A percentile compares a stretch with the other conserved stretches of the same genome.
Conservation (phyloP, 2,888 invertebrate species). For the Netelia fuscicornis region DNA sequence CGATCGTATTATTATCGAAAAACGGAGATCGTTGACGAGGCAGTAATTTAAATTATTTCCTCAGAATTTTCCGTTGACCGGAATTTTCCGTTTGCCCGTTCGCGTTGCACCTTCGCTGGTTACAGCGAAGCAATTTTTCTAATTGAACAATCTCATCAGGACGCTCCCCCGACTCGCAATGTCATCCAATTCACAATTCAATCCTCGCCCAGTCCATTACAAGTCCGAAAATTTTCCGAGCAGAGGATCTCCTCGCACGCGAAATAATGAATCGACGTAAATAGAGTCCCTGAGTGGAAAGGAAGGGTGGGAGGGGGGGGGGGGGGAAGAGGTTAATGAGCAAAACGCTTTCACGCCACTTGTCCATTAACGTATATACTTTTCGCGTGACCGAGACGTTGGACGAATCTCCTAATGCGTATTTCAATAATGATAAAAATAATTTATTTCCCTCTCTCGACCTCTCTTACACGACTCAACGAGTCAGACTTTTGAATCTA, state of each 20-base stretch:
- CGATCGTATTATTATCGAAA: no score
- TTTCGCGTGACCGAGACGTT: constrained; percentile 41
- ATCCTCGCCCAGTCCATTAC: constrained; percentile 5
- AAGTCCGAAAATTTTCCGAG: constrained; percentile 5
- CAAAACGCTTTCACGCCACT: constrained; percentile 51
- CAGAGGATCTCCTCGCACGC: not conserved
- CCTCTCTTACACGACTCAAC: no score
- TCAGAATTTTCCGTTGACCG: no score
- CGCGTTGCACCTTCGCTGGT: not conserved
- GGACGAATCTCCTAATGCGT: constrained; percentile 9
- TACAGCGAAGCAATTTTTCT: constrained; percentile 6
- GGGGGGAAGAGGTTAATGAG: not conserved
- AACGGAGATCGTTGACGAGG: no score
- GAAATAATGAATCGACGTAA: constrained; percentile 22
- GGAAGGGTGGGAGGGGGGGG: no score
- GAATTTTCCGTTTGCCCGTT: not conserved
- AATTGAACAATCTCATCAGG: constrained; percentile 6
- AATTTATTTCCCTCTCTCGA: no score
- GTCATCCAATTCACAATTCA: constrained; percentile 10
- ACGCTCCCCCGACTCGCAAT: not conserved
- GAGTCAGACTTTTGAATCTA: no score
- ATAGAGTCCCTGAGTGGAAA: not conserved
- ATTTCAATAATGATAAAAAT: not conserved
- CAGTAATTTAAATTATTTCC: no score
- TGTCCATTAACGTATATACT: constrained; percentile 33